Base-by-base conservation (phyloP, 2,113 vertebrate genomes). In the Carettochelys insculpta region DNA sequence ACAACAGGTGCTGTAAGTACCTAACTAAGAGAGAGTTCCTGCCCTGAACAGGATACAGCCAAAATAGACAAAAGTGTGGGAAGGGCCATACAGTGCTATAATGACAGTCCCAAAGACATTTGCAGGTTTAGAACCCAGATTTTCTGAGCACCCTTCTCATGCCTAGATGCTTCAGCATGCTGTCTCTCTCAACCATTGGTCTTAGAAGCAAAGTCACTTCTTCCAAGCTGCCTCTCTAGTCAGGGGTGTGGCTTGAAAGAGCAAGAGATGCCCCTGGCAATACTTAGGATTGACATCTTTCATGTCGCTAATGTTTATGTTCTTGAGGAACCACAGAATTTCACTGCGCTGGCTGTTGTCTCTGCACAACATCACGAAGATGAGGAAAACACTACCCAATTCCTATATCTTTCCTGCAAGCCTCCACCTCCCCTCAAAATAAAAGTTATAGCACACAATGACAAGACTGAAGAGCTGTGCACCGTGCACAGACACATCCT, bases 361-460 rank as follows among this genome's bases (percentile, higher is more conserved):
- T 75, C 54, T 50, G 48, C 13, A 76, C 85, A 84, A 65, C 45
- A 73, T 76, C 52, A 88, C 79, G 85, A 88, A 84, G 61, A 86
- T 6, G 82, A 92, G 86, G 78, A 92, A 94, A 85, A 75, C 94
- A 92, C 85, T 84, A 90, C 16, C 87, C 91, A 90, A 94, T 92
- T 94, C 89, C 89, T 81, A 84, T 77, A 53, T 34, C 92, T 52
- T 92, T 95, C 92, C 90, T 95, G 86, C 92, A 96, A 96, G 86
- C 93, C 94, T 92, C 45, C 94, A 51, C n/a, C 45, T n/a, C 52
- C 29, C 38, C 12, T 12, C 48, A 83, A 83, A 77, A 85, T 94
- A 90, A 92, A 73, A 92, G 94, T 50, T 95, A 90, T 47, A 73
- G 75, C 76, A 76, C 27, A 54, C 11, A 10, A 45, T 43, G 45